Base-by-base conservation (phyloP, 2,113 vertebrate genomes). In the Ifrita kowaldi region DNA sequence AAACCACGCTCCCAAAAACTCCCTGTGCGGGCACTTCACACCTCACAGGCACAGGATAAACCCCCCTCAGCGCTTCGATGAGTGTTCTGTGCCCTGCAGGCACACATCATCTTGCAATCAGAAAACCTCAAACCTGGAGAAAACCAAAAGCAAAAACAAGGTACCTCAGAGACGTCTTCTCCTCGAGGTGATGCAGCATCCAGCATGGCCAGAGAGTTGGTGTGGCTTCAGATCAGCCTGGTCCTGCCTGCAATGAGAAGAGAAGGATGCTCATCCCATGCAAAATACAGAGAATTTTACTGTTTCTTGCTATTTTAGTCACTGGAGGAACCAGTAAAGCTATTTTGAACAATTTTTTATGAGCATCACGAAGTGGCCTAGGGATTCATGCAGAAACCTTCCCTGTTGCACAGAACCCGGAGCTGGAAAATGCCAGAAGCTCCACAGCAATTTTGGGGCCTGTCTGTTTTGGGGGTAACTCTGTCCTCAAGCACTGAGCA, bases 1-100 rank as follows among this genome's bases (percentile, higher is more conserved):
- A 91, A 94, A 39, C 71, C 68, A 11, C 0, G 0, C 67, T 85
- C 63, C 79, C 63, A 11, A 87, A 84, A 87, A 5, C n/a, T 11
- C 44, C 8, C 52, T 4, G 3, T 6, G 8, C 0, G 0, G 18
- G 33, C 46, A 42, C 52, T 55, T 60, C 0, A 1, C 17, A 3
- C 39, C 73, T 76, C 55, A 11, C 47, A 50, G 65, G 9, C 32
- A 16, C 35, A 9, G 46, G 2, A 62, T 3, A 62, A 85, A 57
- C 46, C 71, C 35, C 10, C 42, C 80, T 8, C 11, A 0, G 7
- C 0, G 27, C 67, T 62, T 9, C 27, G 18, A 46, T 16, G 35
- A 52, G 39, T 16, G 33, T 14, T 70, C 37, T 23, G 14, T 2
- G 3, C n/a, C 53, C 39, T 76, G 35, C 70, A 85, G 63, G 63